A percentile compares a stretch with the other conserved stretches of the same genome.
phyloP scores from a whole-genome alignment of 2,113 vertebrate species.

The Peromyscus maniculatus region DNA sequence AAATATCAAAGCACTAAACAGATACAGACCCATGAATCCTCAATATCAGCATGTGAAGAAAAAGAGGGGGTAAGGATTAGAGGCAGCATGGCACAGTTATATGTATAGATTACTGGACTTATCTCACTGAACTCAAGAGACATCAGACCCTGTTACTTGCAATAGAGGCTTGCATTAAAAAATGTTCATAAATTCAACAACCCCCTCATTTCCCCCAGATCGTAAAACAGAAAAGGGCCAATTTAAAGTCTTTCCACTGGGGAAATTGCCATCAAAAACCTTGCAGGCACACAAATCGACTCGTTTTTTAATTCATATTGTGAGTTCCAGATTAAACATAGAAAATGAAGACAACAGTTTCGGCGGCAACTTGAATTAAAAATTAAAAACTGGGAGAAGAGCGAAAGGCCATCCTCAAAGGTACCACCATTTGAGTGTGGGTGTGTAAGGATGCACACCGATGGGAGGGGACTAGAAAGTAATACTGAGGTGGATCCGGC shows the following conservation, averaged over 20 bases:
- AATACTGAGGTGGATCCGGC: neutral
- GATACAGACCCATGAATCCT: constrained; percentile 83
- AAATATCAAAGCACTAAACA: constrained; percentile 79
- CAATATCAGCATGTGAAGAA: constrained; percentile 80
- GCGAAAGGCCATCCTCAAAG: neutral
- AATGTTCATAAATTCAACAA: neutral
- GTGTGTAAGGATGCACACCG: neutral
- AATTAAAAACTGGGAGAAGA: constrained; percentile 34
- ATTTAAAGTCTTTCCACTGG: neutral
- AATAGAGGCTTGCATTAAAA: neutral
- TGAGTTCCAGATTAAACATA: neutral
- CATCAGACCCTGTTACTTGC: neutral
- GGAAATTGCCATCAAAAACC: constrained; percentile 28
- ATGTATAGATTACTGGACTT: constrained; percentile 31
- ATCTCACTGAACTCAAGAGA: constrained; percentile 11
- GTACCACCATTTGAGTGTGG: neutral
- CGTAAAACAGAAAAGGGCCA: neutral
- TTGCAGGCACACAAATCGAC: neutral
- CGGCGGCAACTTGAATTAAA: neutral
- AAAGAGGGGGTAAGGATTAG: constrained; percentile 76
- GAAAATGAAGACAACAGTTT: constrained; percentile 59
- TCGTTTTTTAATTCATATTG: neutral
- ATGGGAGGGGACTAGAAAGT: neutral
- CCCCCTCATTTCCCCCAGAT: neutral
- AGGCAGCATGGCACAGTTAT: constrained; percentile 49